phyloP scores from a whole-genome alignment of 2,888 invertebrate genomes.

The Trichogramma dendrolimi region DNA sequence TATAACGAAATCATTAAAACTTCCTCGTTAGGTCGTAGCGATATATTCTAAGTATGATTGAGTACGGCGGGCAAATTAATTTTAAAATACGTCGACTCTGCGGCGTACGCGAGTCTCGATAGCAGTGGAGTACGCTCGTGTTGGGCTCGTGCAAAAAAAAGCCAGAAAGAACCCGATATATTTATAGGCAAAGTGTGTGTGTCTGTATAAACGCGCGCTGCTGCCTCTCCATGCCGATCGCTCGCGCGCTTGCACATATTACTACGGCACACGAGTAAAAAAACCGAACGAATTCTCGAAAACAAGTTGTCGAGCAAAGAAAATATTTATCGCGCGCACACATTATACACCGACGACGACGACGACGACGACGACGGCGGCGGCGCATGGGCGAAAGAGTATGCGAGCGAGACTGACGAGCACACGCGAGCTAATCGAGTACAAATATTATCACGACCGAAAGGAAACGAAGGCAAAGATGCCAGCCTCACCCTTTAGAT shows the following conservation, averaged over 20 bases:
- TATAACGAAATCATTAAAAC: too few species aligned
- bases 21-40: too few species aligned
- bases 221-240: background rate
- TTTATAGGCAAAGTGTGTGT: background rate
- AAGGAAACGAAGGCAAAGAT: too few species aligned
- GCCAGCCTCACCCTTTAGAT: too few species aligned
- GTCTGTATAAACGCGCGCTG: background rate
- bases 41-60: too few species aligned
- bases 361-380: background rate
- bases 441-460: conserved; percentile 29
- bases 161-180: too few species aligned
- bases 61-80: too few species aligned
- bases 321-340: background rate
- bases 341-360: too few species aligned
- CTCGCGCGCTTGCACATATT: conserved; percentile 28
- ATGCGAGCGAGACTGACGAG: conserved; percentile 15
- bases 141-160: too few species aligned
- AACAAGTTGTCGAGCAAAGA: conserved; percentile 9
- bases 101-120: too few species aligned
- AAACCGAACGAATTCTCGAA: background rate
- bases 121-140: too few species aligned
- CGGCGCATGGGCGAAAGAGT: conserved; percentile 22
- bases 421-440: conserved; percentile 30
- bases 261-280: conserved; percentile 11
- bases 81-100: too few species aligned